A percentile compares a stretch with the other conserved stretches of the same genome.
These are phyloP conservation scores for Leptodactylus fallax DNA, from an alignment of 2,797 vertebrate genomes.

Conservation along the genomic window DNA sequence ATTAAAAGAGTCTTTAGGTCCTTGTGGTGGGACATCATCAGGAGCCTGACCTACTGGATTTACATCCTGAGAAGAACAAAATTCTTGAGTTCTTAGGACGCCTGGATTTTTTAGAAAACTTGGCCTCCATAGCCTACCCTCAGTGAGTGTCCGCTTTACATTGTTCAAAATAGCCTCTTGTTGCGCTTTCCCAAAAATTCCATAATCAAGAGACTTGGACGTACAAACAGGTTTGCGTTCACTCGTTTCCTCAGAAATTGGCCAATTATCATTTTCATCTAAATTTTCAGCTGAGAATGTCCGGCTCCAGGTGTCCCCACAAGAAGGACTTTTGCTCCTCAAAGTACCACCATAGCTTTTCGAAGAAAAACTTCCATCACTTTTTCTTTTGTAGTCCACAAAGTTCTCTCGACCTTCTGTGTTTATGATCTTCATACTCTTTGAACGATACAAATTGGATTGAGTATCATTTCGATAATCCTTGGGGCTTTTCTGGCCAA, in stretches of 20 bases:
- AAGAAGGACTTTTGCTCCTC: slow-evolving; percentile 62
- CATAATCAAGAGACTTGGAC: slow-evolving; percentile 73
- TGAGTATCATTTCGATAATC: not conserved
- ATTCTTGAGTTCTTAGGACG: slow-evolving; percentile 70
- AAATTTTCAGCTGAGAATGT: slow-evolving; percentile 74
- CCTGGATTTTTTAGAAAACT: slow-evolving; percentile 76
- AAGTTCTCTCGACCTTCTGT: slow-evolving; percentile 41
- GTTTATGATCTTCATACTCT: slow-evolving; percentile 70
- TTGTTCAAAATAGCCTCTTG: slow-evolving; percentile 78
- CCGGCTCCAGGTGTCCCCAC: slow-evolving; percentile 57
- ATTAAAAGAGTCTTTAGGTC: slow-evolving; percentile 72
- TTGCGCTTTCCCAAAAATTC: slow-evolving; percentile 81
- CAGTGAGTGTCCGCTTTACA: slow-evolving; percentile 78
- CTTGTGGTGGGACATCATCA: slow-evolving; percentile 69
- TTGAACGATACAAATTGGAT: slow-evolving; percentile 65
- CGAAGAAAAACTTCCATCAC: slow-evolving; percentile 76
- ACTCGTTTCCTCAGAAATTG: not conserved
- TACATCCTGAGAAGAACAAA: slow-evolving; percentile 56
- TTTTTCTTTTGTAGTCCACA: slow-evolving; percentile 66
- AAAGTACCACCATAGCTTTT: slow-evolving; percentile 66
- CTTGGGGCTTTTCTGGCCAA: not conserved
- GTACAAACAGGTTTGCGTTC: slow-evolving; percentile 66
- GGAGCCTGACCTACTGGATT: slow-evolving; percentile 69
- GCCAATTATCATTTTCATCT: slow-evolving; percentile 76
- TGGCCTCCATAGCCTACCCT: slow-evolving; percentile 78